A percentile compares a stretch with the other conserved stretches of the same genome.
phyloP scores from a whole-genome alignment of 2,797 vertebrate species.

The Chiloscyllium punctatum region DNA sequence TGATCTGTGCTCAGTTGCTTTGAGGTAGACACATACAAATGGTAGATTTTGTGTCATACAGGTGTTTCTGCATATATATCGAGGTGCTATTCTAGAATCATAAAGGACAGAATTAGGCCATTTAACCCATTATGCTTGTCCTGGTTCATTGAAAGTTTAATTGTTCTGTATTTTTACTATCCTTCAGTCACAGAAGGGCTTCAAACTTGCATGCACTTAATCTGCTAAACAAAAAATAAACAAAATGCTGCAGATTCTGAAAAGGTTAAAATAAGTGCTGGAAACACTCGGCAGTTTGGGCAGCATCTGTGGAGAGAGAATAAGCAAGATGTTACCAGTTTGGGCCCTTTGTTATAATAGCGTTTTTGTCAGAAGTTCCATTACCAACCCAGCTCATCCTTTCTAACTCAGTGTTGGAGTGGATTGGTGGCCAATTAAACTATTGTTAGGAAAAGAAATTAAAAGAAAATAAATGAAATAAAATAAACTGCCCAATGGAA shows the following conservation, averaged over 20 bases:
- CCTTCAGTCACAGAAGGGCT: not conserved
- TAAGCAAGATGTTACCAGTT: not conserved
- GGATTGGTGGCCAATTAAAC: not conserved
- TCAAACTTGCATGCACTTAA: not conserved
- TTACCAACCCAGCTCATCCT: not conserved
- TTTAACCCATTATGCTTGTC: not conserved
- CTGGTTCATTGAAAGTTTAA: not conserved
- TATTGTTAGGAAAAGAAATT: not conserved
- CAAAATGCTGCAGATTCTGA: too few relatives aligned
- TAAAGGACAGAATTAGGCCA: not conserved
- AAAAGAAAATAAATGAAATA: not conserved
- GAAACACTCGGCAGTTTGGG: not conserved
- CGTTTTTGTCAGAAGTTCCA: not conserved
- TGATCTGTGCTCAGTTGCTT: not conserved
- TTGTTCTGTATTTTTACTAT: not conserved
- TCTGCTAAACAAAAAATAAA: not conserved
- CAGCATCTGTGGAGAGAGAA: not conserved
- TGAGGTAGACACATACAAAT: not conserved
- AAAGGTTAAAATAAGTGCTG: not conserved
- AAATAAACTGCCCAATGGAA: not conserved
- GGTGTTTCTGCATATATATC: not conserved
- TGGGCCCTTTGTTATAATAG: not conserved
- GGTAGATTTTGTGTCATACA: not conserved
- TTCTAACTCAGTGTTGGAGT: not conserved
- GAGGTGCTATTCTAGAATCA: not conserved